These are phyloP conservation scores for Drosophila meridiana DNA, from an alignment of 2,888 invertebrate species.

Conservation along the genomic window DNA sequence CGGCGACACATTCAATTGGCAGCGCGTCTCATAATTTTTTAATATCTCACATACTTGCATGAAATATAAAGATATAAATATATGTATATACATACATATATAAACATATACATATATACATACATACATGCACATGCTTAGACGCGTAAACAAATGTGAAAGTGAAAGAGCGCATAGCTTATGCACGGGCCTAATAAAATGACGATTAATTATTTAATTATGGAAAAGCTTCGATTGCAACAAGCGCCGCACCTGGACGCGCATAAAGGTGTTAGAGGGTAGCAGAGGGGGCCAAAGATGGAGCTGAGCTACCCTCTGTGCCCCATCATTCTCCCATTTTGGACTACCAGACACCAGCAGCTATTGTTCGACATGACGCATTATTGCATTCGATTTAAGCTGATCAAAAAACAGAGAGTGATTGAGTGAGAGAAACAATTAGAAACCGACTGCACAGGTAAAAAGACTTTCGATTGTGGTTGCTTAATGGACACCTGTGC, in stretches of 20 bases:
- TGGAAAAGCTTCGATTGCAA: conserved; percentile 58
- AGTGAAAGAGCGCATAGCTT: conserved; percentile 61
- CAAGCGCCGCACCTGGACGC: conserved; percentile 11
- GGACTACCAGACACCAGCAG: not conserved
- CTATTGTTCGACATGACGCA: conserved; percentile 2
- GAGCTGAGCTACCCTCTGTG: not conserved
- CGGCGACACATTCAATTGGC: conserved; percentile 61
- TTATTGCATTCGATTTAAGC: conserved; percentile 16
- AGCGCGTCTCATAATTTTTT: conserved; percentile 62
- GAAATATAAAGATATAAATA: conserved; percentile 5
- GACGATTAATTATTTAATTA: conserved; percentile 70
- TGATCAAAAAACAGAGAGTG: not conserved
- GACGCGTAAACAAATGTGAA: conserved; percentile 56
- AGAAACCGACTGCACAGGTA: conserved; percentile 22
- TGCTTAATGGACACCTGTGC: conserved; percentile 22
- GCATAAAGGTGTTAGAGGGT: not conserved
- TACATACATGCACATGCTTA: not conserved
- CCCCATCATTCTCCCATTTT: conserved; percentile 27
- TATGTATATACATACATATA: not conserved
- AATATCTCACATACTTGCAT: conserved; percentile 55
- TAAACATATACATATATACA: not conserved
- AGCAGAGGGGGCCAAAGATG: not conserved
- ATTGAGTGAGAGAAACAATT: conserved; percentile 25
- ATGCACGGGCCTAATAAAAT: conserved; percentile 61
- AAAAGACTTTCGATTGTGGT: conserved; percentile 55